Evolutionary conservation across 2,797 vertebrate species (phyloP).

Genomic region (Spheniscus humboldti): DNA sequence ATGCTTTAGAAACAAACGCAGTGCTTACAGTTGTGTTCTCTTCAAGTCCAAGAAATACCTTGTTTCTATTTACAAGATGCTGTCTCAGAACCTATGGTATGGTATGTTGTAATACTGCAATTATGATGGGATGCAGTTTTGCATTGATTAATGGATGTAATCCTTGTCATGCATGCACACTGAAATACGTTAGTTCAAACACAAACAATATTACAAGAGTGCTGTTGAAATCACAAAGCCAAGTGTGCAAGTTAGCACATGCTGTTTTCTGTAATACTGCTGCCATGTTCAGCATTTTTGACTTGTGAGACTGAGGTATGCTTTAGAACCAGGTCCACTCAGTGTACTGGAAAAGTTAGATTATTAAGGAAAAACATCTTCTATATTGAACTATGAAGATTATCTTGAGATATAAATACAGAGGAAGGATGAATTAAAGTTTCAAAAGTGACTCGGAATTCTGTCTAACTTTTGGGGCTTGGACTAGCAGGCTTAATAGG

Average conservation of each 20-base stretch:
- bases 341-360: background rate
- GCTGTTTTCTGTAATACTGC: background rate
- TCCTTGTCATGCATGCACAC: background rate
- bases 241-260: background rate
- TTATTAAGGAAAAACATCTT: background rate
- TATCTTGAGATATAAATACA: background rate
- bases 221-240: background rate
- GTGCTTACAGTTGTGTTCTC: background rate
- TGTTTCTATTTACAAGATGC: background rate
- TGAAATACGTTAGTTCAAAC: background rate
- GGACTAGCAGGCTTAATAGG: background rate
- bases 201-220: background rate
- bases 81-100: background rate
- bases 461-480: background rate
- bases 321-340: background rate
- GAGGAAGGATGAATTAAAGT: background rate
- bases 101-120: background rate
- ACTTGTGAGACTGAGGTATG: background rate
- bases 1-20: background rate
- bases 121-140: background rate
- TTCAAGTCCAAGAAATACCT: background rate
- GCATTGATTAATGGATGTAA: background rate
- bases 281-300: background rate
- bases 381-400: background rate
- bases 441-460: background rate